Evolutionary conservation across 1,140 invertebrate species (phyloP), one percentile per base, ranked within the genome.

Genomic region (Microplitis mediator): DNA sequence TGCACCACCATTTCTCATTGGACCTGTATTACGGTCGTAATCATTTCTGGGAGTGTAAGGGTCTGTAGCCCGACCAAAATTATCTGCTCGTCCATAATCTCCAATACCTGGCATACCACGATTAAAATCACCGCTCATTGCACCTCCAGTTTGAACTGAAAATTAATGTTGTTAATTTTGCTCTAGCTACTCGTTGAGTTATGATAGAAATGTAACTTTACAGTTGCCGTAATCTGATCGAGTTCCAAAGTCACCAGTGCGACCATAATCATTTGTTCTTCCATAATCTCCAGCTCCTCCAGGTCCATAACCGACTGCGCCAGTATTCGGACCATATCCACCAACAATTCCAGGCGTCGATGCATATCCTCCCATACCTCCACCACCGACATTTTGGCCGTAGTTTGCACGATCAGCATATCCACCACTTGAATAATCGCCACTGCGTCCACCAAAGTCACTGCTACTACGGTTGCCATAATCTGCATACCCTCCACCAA

Each of bases 31-130:
- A 14, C 86, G 83, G 63, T 87, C 86, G 71, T 87, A 87, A 66
- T 87, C 86, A 60, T 80, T 85, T 76, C 85, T 81, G 11, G 85
- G 78, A 14, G 82, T 78, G 60, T 87, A 80, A 62, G 86, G 86
- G 67, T 86, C 86, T 11, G 85, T 84, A 8, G 81, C 78, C n/a
- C 86, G 80, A 14, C 80, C 82, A 69, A 86, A 87, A 69, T 81
- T 87, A 66, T 87, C 86, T 4, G 84, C 85, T 4, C 86, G 84
- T 52, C 85, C 85, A 61, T 87, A 87, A 70, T 87, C 86, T 6
- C 83, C 84, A 2, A 83, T 84, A 31, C 84, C 84, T 23, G 83
- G 82, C 14, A 83, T 82, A 14, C 84, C 82, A 68, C 85, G 78
- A 77, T 81, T 86, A 71, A 85, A 87, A 68, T 87, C 86, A 35